Evolutionary conservation across 2,888 invertebrate genomes (phyloP).

Genomic region (Chorisops tibialis): DNA sequence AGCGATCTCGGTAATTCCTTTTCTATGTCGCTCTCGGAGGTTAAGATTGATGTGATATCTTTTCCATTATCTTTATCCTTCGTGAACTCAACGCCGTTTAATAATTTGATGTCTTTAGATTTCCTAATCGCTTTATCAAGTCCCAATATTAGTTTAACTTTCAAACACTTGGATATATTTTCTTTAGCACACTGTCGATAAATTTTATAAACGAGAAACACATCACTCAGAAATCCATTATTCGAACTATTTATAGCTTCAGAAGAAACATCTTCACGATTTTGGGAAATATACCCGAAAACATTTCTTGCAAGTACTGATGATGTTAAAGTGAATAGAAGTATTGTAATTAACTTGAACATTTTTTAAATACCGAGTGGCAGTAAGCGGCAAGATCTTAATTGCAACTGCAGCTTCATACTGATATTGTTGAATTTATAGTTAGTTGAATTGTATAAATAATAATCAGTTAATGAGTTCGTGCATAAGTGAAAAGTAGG

Average conservation of each 20-base stretch:
- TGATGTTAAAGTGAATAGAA: background rate
- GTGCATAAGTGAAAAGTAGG: constrained; percentile 5
- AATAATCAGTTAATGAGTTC: background rate
- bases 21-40: constrained; percentile 63
- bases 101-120: constrained; percentile 61
- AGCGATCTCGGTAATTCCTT: constrained; percentile 70
- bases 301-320: constrained; percentile 32
- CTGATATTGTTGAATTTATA: constrained; percentile 1
- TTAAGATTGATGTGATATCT: constrained; percentile 32
- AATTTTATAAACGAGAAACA: constrained; percentile 71
- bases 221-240: constrained; percentile 58
- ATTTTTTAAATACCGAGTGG: background rate
- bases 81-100: constrained; percentile 74
- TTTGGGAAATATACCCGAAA: constrained; percentile 18
- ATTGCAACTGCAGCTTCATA: background rate
- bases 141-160: constrained; percentile 73
- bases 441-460: background rate
- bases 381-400: background rate
- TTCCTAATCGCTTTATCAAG: constrained; percentile 69
- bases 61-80: constrained; percentile 58
- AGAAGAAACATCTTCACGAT: constrained; percentile 20
- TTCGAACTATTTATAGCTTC: constrained; percentile 28
- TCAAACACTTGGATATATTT: constrained; percentile 70
- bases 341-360: background rate
- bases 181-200: constrained; percentile 75